Percentiles rank a stretch among this genome's conserved stretches.
Conservation (phyloP, 1,140 invertebrate species). For the Drosophila sturtevanti region DNA sequence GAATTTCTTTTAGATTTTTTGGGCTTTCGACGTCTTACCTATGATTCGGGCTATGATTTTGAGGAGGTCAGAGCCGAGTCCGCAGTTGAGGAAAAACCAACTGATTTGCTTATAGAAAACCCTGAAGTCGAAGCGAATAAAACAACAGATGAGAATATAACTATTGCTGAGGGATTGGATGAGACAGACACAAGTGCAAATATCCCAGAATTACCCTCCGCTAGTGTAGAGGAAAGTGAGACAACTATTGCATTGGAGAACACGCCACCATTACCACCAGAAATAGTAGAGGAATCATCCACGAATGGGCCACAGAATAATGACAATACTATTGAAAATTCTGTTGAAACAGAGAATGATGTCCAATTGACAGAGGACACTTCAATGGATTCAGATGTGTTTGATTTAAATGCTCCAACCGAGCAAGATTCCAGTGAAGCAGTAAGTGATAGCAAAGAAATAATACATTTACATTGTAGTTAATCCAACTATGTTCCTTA, state of each 20-base stretch:
- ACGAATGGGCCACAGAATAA: background rate
- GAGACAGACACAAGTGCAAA: background rate
- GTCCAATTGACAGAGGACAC: background rate
- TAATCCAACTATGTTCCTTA: background rate
- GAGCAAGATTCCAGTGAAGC: background rate
- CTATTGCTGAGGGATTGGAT: background rate
- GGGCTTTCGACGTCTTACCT: conserved; percentile 51
- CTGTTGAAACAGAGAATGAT: background rate
- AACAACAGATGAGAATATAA: background rate
- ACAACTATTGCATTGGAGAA: background rate
- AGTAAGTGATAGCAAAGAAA: background rate
- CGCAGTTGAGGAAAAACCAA: conserved; percentile 14
- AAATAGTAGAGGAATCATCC: conserved; percentile 16
- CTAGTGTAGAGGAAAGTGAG: background rate
- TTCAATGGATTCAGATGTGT: background rate
- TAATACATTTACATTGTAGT: background rate
- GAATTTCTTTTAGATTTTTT: conserved; percentile 41
- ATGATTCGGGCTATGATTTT: conserved; percentile 57
- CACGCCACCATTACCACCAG: background rate
- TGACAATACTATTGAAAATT: background rate
- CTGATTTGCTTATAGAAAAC: background rate
- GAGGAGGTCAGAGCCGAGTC: conserved; percentile 30
- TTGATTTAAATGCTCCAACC: background rate
- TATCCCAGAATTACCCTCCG: background rate
- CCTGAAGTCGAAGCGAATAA: background rate